Evolutionary conservation across 2,113 vertebrate genomes (phyloP).

Genomic region (Egretta garzetta): DNA sequence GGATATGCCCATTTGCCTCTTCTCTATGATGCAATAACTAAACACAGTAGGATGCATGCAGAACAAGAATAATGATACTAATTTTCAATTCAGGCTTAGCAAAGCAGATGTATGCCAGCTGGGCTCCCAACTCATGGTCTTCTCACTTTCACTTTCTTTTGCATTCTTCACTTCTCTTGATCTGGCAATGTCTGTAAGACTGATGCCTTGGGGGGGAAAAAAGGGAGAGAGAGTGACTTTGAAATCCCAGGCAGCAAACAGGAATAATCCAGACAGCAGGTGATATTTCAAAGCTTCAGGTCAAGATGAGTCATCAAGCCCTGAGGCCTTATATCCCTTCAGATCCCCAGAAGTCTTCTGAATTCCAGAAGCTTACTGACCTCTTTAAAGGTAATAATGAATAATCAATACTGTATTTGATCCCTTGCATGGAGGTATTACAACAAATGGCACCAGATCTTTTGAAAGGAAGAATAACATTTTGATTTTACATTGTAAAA

Average conservation of each 20-base stretch:
- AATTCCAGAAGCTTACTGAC: slow-evolving; percentile 55
- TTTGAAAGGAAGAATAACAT: slow-evolving; percentile 36
- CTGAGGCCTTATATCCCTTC: background rate
- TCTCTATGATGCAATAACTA: background rate
- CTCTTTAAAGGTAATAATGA: slow-evolving; percentile 58
- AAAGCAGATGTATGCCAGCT: slow-evolving; percentile 33
- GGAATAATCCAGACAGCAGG: slow-evolving; percentile 56
- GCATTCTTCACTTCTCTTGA: slow-evolving; percentile 49
- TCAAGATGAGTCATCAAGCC: slow-evolving; percentile 50
- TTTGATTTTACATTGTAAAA: slow-evolving; percentile 52
- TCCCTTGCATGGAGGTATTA: slow-evolving; percentile 30
- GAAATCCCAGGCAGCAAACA: slow-evolving; percentile 35
- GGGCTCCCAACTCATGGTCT: background rate
- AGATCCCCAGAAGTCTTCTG: slow-evolving; percentile 33
- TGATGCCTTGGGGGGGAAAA: background rate
- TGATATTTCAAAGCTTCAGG: slow-evolving; percentile 65
- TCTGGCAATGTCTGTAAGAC: slow-evolving; percentile 28
- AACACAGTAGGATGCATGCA: background rate
- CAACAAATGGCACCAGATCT: slow-evolving; percentile 13
- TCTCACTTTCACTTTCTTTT: slow-evolving; percentile 39
- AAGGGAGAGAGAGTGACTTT: background rate
- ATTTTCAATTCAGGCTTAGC: slow-evolving; percentile 21
- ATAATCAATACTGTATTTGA: slow-evolving; percentile 64
- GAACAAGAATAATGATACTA: slow-evolving; percentile 5
- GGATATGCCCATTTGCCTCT: background rate